phyloP scores from a whole-genome alignment of 2,888 invertebrate genomes.

The Acanthosoma haemorrhoidale region DNA sequence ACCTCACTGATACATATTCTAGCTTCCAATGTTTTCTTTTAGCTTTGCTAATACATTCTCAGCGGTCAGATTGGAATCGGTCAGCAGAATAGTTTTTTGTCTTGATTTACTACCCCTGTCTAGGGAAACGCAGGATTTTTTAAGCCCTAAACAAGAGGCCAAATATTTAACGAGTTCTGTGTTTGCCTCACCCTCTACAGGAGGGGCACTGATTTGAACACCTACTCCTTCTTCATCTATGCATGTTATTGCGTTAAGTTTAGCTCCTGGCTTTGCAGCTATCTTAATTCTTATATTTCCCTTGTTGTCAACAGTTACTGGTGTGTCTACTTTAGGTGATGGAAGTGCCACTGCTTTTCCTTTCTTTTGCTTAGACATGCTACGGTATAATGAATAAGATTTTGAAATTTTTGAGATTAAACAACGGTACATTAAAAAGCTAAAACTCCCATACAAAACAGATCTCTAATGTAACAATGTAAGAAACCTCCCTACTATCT shows the following conservation, averaged over 20 bases:
- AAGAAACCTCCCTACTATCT: too few species aligned
- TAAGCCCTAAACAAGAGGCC: conserved; percentile 59
- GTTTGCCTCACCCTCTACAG: conserved; percentile 75
- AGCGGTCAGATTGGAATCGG: conserved; percentile 48
- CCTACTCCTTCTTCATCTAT: conserved; percentile 60
- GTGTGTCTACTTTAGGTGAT: conserved; percentile 33
- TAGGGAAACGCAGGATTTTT: conserved; percentile 64
- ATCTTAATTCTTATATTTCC: conserved; percentile 60
- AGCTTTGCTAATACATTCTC: conserved; percentile 50
- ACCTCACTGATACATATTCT: not conserved
- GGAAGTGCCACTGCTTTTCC: not conserved
- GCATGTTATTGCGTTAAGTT: conserved; percentile 62
- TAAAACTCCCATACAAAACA: too few species aligned
- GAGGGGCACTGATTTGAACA: conserved; percentile 74
- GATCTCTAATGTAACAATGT: too few species aligned
- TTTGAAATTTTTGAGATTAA: not conserved
- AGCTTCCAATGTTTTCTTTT: conserved; percentile 35
- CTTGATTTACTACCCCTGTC: conserved; percentile 53
- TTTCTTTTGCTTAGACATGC: conserved; percentile 27
- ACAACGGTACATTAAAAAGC: not conserved
- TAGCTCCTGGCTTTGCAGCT: conserved; percentile 70
- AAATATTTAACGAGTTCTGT: conserved; percentile 67
- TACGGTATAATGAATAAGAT: not conserved
- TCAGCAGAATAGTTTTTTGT: conserved; percentile 53
- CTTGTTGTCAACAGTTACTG: conserved; percentile 52